Percentiles rank a stretch among this genome's conserved stretches.
Evolutionary conservation across 2,797 vertebrate species (phyloP).

Genomic region (Scomberomorus guttatus): DNA sequence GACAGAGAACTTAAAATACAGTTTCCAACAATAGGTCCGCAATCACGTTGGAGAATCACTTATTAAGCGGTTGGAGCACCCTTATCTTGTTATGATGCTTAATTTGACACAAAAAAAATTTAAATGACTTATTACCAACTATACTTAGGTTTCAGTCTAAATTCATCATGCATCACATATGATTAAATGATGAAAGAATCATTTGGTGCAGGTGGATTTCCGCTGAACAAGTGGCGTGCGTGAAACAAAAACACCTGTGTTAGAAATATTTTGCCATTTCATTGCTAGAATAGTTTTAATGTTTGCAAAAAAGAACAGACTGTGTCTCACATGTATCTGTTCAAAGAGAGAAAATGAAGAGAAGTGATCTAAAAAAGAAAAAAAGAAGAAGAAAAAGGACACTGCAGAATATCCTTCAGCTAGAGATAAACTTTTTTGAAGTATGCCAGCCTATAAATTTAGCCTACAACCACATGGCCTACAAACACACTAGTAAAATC

Average conservation of each 20-base stretch:
- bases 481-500: conserved; percentile 11
- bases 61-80: not conserved
- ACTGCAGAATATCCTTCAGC: conserved; percentile 9
- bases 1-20: no score
- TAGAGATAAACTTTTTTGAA: not conserved
- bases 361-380: not conserved
- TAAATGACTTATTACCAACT: no score
- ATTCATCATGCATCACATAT: not conserved
- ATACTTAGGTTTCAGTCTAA: not conserved
- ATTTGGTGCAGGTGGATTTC: conserved; percentile 18
- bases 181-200: not conserved
- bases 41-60: not conserved
- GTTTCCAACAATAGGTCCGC: not conserved
- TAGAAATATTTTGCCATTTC: not conserved
- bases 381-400: conserved; percentile 21
- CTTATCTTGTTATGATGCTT: not conserved
- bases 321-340: conserved; percentile 21
- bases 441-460: conserved; percentile 13
- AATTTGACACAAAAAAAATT: not conserved
- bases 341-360: not conserved
- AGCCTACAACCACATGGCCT: conserved; percentile 10
- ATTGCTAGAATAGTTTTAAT: not conserved
- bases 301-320: not conserved
- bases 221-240: not conserved
- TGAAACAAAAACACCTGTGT: not conserved